A percentile compares a stretch with the other conserved stretches of the same genome.
These are phyloP conservation scores for Centropus bengalensis DNA, from an alignment of 2,113 vertebrate species.

Conservation along the genomic window DNA sequence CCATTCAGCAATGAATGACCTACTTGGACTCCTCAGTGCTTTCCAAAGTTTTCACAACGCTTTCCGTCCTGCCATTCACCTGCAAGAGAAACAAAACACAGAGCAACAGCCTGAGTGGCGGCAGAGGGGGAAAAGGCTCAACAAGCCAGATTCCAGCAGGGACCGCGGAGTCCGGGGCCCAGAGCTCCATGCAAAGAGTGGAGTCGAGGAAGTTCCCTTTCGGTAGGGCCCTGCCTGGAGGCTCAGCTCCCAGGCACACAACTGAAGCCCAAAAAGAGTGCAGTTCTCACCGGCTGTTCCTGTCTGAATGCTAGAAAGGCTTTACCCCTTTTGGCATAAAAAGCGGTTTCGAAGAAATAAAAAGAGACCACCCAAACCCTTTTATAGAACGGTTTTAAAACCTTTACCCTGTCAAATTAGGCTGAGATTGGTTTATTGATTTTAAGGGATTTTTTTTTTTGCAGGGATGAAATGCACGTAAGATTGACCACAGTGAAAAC, in stretches of 20 bases:
- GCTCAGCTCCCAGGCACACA: background rate
- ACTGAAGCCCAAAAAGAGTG: background rate
- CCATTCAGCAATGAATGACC: constrained; percentile 3
- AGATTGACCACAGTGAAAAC: background rate
- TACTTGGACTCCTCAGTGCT: constrained; percentile 25
- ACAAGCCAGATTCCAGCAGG: background rate
- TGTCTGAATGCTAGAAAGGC: background rate
- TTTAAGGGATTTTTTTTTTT: background rate
- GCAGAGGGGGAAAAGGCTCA: background rate
- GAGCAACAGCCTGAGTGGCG: background rate
- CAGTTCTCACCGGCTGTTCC: background rate
- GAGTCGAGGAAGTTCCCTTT: background rate
- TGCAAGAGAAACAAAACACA: constrained; percentile 16
- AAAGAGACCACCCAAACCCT: background rate
- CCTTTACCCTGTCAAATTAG: background rate
- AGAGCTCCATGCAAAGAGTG: background rate
- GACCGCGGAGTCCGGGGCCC: background rate
- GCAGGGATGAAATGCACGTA: background rate
- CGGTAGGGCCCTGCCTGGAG: background rate
- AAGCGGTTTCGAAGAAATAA: background rate
- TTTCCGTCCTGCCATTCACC: constrained; percentile 28
- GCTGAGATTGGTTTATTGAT: background rate
- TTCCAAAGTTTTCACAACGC: background rate
- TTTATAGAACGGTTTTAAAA: background rate
- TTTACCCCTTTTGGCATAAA: background rate